Conservation (phyloP, 2,888 invertebrate genomes). For the Mycalesis mineus region DNA sequence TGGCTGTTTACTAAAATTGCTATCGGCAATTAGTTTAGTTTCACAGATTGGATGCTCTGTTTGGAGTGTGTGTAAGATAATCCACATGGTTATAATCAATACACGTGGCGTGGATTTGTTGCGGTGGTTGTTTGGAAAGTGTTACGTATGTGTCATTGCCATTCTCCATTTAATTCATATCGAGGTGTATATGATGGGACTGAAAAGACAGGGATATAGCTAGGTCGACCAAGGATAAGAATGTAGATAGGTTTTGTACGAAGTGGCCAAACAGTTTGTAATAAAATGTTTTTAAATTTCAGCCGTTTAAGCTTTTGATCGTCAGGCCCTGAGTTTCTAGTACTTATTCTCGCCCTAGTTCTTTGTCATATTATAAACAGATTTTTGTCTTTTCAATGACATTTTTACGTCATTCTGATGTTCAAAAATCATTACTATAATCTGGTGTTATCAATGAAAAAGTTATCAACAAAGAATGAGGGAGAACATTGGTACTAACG, state of each 20-base stretch:
- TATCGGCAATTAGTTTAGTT: too few species aligned
- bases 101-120: not conserved
- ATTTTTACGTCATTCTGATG: too few species aligned
- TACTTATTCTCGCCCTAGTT: not conserved
- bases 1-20: too few species aligned
- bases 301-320: constrained; percentile 34
- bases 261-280: constrained; percentile 57
- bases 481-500: not conserved
- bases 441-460: not conserved
- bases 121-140: not conserved
- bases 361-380: too few species aligned
- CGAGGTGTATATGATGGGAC: constrained; percentile 54
- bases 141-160: not conserved
- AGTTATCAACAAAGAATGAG: not conserved
- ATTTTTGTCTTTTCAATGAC: too few species aligned
- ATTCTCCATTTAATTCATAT: constrained; percentile 55
- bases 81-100: not conserved
- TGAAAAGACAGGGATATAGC: constrained; percentile 70
- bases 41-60: too few species aligned
- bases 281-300: constrained; percentile 45
- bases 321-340: not conserved
- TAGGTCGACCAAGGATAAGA: constrained; percentile 55
- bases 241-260: constrained; percentile 69
- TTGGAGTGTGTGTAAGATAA: not conserved
- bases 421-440: not conserved